Percentiles rank a stretch among this genome's conserved stretches.
These are phyloP conservation scores for Bergia sp. DNA, from an alignment of 92 coral and sea anemone species.

Conservation along the genomic window DNA sequence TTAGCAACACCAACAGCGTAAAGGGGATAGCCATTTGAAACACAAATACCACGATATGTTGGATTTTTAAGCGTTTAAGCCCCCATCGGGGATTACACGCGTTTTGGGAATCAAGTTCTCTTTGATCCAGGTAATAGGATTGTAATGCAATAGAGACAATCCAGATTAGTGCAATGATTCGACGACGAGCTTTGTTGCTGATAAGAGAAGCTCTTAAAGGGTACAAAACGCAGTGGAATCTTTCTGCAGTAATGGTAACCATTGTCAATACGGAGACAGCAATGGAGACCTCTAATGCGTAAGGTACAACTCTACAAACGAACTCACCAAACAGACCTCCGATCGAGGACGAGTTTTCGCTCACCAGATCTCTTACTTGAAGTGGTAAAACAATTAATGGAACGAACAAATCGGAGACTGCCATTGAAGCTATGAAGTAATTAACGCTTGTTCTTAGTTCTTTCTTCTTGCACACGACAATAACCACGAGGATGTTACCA, in stretches of 20 bases:
- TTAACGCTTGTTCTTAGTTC: too few species aligned
- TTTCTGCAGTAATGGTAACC: conserved; percentile 44
- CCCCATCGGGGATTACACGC: conserved; percentile 20
- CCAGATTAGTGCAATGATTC: conserved; percentile 57
- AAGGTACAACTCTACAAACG: conserved; percentile 63
- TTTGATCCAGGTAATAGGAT: not conserved
- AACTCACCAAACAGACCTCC: conserved; percentile 58
- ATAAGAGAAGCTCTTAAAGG: conserved; percentile 60
- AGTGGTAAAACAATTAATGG: conserved; percentile 73
- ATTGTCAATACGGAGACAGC: too few species aligned
- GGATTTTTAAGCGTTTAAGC: conserved; percentile 30
- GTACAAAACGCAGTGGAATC: conserved; percentile 66
- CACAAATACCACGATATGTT: conserved; percentile 57
- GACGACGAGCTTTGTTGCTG: conserved; percentile 47
- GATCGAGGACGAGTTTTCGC: conserved; percentile 55
- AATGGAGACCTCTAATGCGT: conserved; percentile 65
- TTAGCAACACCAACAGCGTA: conserved; percentile 51
- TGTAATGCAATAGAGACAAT: conserved; percentile 48
- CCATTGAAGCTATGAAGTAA: too few species aligned
- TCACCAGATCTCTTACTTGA: conserved; percentile 50
- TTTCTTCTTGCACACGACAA: too few species aligned
- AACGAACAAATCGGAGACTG: too few species aligned
- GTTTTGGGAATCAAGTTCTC: not conserved
- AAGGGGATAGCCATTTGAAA: conserved; percentile 66
- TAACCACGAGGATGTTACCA: conserved; percentile 63